Base-by-base conservation (phyloP, 2,888 invertebrate species). In the Rotaria socialis region DNA sequence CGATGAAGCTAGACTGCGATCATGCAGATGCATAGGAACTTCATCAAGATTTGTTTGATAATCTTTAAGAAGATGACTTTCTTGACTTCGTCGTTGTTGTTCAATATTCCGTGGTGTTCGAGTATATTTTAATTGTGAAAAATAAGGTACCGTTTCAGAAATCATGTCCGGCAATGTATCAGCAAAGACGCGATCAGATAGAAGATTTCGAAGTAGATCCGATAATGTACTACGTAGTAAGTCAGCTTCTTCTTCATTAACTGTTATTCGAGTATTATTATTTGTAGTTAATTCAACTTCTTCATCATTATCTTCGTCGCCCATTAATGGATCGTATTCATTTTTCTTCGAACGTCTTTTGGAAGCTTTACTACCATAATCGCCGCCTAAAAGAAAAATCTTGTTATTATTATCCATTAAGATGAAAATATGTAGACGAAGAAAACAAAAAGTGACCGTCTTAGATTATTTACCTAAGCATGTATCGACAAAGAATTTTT, bases 401-500 rank as follows among this genome's bases (percentile, higher is more conserved):
- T 0, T 52, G 2, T 52, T 52, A 52, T 52, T 35, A 35, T 35
- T 35, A 35, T 35, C 35, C 35, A 35, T 35, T 35, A 35, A 35
- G 35, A 35, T 35, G 1, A 35, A 35, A 35, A 35, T 35, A 2
- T 35, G 35, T 2, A 35, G 35, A 35, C 35, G 35, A 35, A 35
- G 35, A 35, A 35, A 35, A 35, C 2, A 35, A 35, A 35, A 35
- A 35, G 1, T 35, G 2, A 35, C 2, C 35, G 35, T 2, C 35
- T 35, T 35, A 2, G 2, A 35, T 35, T 35, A 35, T 35, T 22
- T 75, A 60, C 86, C 86, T 47, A 86, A 75, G 6, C 67, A 56
- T 55, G 85, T 50, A 50, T 86, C 86, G 14, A 86, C 60, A 60
- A 85, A 86, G 50, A 85, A 85, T 11, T 14, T 84, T 22, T 75